These are phyloP conservation scores for Phallusia fumigata DNA, from an alignment of 23 tunicate species.

Conservation along the genomic window DNA sequence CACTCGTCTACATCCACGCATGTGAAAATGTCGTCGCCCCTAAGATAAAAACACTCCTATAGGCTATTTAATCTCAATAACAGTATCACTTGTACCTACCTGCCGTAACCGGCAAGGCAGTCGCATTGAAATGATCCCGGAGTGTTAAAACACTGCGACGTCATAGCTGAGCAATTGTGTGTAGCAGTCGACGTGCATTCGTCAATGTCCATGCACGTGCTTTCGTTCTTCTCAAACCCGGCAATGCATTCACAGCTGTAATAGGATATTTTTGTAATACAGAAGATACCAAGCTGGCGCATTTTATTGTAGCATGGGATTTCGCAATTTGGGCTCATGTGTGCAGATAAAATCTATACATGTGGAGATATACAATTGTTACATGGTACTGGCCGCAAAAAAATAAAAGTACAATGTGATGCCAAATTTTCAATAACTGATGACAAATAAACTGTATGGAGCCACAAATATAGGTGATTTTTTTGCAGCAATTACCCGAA, in stretches of 20 bases:
- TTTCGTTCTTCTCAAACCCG: conserved; percentile 27
- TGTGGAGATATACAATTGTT: too few relatives aligned
- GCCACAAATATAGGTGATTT: too few relatives aligned
- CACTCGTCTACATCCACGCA: conserved; percentile 1
- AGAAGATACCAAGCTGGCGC: too few relatives aligned
- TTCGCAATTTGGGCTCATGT: too few relatives aligned
- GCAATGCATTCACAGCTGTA: conserved; percentile 14
- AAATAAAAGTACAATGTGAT: too few relatives aligned
- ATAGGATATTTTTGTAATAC: background rate
- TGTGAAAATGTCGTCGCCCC: background rate
- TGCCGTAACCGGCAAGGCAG: background rate
- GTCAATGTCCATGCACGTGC: conserved; percentile 19
- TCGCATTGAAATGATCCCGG: conserved; percentile 19
- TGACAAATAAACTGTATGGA: too few relatives aligned
- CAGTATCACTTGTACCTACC: background rate
- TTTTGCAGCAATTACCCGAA: too few relatives aligned
- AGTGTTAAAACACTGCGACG: conserved; percentile 21
- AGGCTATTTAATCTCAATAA: background rate
- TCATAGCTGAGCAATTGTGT: conserved; percentile 17
- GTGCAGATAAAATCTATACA: too few relatives aligned
- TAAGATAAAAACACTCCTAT: background rate
- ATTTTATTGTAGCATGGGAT: too few relatives aligned
- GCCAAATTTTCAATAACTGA: too few relatives aligned
- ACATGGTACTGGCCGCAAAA: too few relatives aligned
- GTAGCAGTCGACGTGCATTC: conserved; percentile 17